Evolutionary conservation across 2,888 invertebrate species (phyloP), one percentile per base, ranked within the genome.

Genomic region (Polyommatus iphigenia): DNA sequence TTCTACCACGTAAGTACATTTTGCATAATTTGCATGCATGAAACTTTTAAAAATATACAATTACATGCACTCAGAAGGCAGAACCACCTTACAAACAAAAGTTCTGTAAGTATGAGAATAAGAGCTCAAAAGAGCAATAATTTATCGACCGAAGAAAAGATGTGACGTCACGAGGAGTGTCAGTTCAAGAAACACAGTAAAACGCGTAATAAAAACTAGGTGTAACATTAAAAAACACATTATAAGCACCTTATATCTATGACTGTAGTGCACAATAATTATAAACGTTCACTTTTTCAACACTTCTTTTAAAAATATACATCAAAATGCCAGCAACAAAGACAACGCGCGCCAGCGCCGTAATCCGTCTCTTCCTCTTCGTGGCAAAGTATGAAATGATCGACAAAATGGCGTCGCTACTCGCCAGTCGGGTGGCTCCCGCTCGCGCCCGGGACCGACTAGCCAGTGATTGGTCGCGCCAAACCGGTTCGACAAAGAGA

Each of bases 331-430:
- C 73, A 73, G 59, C 62, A 67, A 76, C 54, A 78, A 8, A 57
- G 32, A 41, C 59, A 77, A 80, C 71, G 77, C 79, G 80, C 81
- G 82, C 80, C 79, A 82, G 79, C 82, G 81, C 82, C 80, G 80
- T 79, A 79, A 78, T 77, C 78, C 80, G 82, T 85, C 82, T 81
- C 84, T 78, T 83, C 82, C 81, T 82, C 80, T 80, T 78, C 82
- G 81, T 79, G 80, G 78, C 82, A 80, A 80, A 81, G 80, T 81
- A 79, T 79, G 78, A 82, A 81, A 83, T 86, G 85, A 86, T 79
- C 78, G 72, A 81, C 87, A 88, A 89, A 85, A 89, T 89, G 88
- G 88, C 89, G 87, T 77, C 85, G 32, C 32, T 32, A 32, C 32
- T 32, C 32, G 80, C 59, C 5, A 32, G 29, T 10, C 46, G 46